Conservation (phyloP, 1,140 invertebrate species). For the Cylas formicarius region DNA sequence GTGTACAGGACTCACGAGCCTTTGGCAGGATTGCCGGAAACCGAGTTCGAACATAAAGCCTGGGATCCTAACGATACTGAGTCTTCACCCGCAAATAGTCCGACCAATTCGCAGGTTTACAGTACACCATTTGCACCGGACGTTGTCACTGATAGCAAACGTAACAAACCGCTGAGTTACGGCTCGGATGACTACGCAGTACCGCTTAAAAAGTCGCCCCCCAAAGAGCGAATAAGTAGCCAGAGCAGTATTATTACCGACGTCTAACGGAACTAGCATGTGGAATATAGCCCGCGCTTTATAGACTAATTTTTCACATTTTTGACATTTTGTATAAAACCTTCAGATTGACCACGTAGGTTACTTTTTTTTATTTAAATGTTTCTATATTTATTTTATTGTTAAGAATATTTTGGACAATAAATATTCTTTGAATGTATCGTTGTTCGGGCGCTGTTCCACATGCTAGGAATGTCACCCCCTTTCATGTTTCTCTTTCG, state of each 20-base stretch:
- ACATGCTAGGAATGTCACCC: slow-evolving; percentile 25
- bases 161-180: slow-evolving; percentile 17
- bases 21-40: slow-evolving; percentile 61
- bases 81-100: slow-evolving; percentile 18
- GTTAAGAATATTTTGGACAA: background rate
- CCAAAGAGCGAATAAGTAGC: slow-evolving; percentile 23
- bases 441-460: slow-evolving; percentile 9
- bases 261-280: no score
- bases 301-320: no score
- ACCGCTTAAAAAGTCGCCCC: slow-evolving; percentile 20
- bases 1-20: slow-evolving; percentile 78
- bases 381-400: background rate
- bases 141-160: slow-evolving; percentile 7
- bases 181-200: slow-evolving; percentile 25
- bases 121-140: slow-evolving; percentile 18
- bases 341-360: background rate
- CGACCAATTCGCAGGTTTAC: slow-evolving; percentile 16
- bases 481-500: slow-evolving; percentile 4
- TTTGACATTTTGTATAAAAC: no score
- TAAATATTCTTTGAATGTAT: no score
- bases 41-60: slow-evolving; percentile 71
- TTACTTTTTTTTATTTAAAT: slow-evolving; percentile 4
- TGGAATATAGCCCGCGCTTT: no score
- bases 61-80: slow-evolving; percentile 50
- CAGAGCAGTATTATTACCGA: slow-evolving; percentile 34